Evolutionary conservation across 2,888 invertebrate species (phyloP).

Genomic region (Phoenoteleia sp.): DNA sequence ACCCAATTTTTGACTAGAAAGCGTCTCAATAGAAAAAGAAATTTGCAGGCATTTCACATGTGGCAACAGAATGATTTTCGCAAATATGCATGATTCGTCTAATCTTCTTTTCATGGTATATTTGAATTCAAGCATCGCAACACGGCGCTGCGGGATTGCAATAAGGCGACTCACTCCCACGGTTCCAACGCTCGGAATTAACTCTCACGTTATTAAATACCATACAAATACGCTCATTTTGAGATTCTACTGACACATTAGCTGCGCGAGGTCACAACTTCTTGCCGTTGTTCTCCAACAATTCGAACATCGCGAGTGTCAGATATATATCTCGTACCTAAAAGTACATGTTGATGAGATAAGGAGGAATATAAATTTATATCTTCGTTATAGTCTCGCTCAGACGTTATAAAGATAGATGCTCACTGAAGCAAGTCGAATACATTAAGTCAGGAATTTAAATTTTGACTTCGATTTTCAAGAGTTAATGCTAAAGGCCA

Average conservation of each 20-base stretch:
- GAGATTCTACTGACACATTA: constrained; percentile 70
- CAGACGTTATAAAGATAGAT: constrained; percentile 14
- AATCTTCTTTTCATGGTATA: background rate
- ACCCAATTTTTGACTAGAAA: too few relatives aligned
- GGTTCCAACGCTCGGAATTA: constrained; percentile 66
- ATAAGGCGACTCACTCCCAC: constrained; percentile 76
- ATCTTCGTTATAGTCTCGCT: constrained; percentile 19
- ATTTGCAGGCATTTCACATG: too few relatives aligned
- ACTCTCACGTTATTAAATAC: constrained; percentile 81
- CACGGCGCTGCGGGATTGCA: constrained; percentile 73
- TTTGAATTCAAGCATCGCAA: constrained; percentile 27
- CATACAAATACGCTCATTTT: constrained; percentile 78
- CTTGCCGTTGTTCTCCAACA: constrained; percentile 47
- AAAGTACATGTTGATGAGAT: constrained; percentile 24
- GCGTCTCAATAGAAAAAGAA: too few relatives aligned
- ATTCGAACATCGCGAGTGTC: constrained; percentile 53
- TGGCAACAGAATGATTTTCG: too few relatives aligned
- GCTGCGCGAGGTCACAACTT: constrained; percentile 51
- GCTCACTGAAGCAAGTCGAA: background rate
- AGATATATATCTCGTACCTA: constrained; percentile 36
- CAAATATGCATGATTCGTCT: background rate
- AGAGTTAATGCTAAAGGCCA: too few relatives aligned
- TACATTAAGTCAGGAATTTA: too few relatives aligned
- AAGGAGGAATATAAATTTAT: constrained; percentile 38
- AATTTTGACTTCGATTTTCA: background rate